Percentiles rank a stretch among this genome's conserved stretches.
Conservation (phyloP, 2,113 vertebrate species). For the Brevimyrus niger region DNA sequence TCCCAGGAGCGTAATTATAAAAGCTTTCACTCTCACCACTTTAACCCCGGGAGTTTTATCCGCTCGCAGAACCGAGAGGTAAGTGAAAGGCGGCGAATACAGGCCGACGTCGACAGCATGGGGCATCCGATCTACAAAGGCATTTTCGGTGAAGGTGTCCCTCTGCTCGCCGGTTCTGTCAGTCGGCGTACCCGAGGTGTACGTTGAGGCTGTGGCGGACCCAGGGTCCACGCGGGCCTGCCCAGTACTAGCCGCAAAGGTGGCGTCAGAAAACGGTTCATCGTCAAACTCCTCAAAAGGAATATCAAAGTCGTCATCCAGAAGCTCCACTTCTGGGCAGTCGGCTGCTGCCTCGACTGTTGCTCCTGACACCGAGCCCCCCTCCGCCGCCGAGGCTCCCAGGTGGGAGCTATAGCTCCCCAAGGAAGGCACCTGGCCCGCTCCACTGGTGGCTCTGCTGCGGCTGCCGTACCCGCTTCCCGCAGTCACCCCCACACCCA, state of each 20-base stretch:
- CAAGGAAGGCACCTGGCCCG: background rate
- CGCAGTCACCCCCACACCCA: conserved; percentile 31
- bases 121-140: background rate
- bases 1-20: conserved; percentile 89
- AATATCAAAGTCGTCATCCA: conserved; percentile 70
- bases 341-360: conserved; percentile 23
- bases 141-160: background rate
- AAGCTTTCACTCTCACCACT: conserved; percentile 73
- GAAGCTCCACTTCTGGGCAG: conserved; percentile 25
- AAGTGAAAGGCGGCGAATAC: conserved; percentile 66
- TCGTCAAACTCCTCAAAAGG: conserved; percentile 67
- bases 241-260: background rate
- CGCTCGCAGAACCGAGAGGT: conserved; percentile 63
- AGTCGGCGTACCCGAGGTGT: background rate
- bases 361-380: background rate
- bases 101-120: conserved; percentile 22
- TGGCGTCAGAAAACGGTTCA: background rate
- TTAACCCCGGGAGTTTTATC: conserved; percentile 44
- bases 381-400: background rate
- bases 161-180: background rate
- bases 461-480: conserved; percentile 68
- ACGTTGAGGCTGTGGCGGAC: background rate
- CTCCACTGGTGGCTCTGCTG: conserved; percentile 40
- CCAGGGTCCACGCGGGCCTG: background rate
- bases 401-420: background rate